phyloP scores from a whole-genome alignment of 2,113 vertebrate genomes.

The Mohoua ochrocephala region DNA sequence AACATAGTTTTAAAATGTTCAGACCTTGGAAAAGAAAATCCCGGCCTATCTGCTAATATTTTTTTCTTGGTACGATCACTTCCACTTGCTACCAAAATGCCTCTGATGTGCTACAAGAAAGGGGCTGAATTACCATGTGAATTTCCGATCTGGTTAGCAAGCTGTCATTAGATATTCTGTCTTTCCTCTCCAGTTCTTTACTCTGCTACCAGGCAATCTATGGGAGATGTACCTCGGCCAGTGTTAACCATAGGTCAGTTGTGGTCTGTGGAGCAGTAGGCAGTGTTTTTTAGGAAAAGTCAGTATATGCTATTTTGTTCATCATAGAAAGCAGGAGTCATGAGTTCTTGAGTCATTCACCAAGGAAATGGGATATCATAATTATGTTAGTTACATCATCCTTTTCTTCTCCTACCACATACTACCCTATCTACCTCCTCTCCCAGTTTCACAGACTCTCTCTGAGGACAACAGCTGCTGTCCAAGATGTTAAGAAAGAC shows the following conservation, averaged over 20 bases:
- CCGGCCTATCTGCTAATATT: neutral
- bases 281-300: neutral
- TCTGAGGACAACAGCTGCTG: neutral
- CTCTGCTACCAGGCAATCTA: neutral
- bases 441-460: neutral
- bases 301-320: neutral
- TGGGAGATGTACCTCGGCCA: neutral
- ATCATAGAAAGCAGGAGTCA: neutral
- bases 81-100: neutral
- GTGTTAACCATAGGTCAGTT: neutral
- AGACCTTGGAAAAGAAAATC: neutral
- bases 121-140: neutral
- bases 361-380: neutral
- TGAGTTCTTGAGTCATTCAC: neutral
- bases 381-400: constrained; percentile 1
- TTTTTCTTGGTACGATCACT: neutral
- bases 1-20: neutral
- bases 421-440: neutral
- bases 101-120: neutral
- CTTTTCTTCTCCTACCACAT: neutral
- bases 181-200: neutral
- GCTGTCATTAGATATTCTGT: neutral
- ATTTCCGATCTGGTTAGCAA: neutral
- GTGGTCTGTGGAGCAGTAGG: neutral
- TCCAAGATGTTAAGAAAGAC: neutral